A percentile compares a stretch with the other conserved stretches of the same genome.
Evolutionary conservation across 1,140 invertebrate genomes (phyloP).

Genomic region (Apis laboriosa): DNA sequence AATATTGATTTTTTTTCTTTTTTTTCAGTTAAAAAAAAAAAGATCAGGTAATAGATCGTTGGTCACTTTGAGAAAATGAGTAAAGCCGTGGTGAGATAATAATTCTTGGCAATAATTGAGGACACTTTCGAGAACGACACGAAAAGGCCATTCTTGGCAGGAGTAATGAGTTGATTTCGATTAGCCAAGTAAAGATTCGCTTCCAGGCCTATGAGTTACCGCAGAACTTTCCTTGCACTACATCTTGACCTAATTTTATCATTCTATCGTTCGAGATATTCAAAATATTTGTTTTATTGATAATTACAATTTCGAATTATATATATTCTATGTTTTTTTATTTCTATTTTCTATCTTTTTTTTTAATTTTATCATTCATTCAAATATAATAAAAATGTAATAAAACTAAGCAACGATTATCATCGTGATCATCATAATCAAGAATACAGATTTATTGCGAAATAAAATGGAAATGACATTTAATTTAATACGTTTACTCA

Average conservation of each 20-base stretch:
- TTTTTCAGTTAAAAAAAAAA: background rate
- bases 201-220: constrained; percentile 6
- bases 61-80: background rate
- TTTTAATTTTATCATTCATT: background rate
- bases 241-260: constrained; percentile 2
- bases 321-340: too few relatives aligned
- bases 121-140: constrained; percentile 25
- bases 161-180: constrained; percentile 10
- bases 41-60: background rate
- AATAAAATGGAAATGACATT: background rate
- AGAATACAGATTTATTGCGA: background rate
- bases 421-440: background rate
- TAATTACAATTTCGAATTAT: background rate
- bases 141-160: constrained; percentile 12
- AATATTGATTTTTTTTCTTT: background rate
- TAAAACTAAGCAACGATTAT: too few relatives aligned
- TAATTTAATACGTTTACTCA: constrained; percentile 8
- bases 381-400: background rate
- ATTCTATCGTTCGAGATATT: background rate
- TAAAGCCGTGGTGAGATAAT: background rate
- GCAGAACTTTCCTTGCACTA: background rate
- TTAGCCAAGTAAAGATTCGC: constrained; percentile 27
- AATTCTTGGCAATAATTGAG: constrained; percentile 20
- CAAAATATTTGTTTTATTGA: background rate
- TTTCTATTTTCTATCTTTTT: too few relatives aligned